A percentile compares a stretch with the other conserved stretches of the same genome.
These are phyloP conservation scores for Palaemon carinicauda DNA, from an alignment of 1,140 invertebrate genomes.

Conservation along the genomic window DNA sequence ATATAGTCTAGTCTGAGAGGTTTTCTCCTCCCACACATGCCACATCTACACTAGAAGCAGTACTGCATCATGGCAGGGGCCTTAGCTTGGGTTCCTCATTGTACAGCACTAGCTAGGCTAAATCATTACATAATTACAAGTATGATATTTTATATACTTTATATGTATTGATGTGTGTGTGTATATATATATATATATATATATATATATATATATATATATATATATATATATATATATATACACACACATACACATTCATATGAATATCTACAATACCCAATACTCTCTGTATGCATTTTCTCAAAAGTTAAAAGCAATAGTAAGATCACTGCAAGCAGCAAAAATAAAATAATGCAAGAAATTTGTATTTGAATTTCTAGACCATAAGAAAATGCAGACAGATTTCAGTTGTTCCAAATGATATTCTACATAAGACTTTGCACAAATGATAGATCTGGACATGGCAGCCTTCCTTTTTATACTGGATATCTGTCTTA, in stretches of 20 bases:
- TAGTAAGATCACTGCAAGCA: too few relatives aligned
- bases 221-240: slow-evolving; percentile 13
- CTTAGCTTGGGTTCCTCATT: neutral
- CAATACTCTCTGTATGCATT: too few relatives aligned
- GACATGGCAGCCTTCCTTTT: too few relatives aligned
- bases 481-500: too few relatives aligned
- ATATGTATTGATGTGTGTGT: slow-evolving; percentile 5
- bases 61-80: slow-evolving; percentile 14
- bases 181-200: slow-evolving; percentile 6
- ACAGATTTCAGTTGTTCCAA: too few relatives aligned
- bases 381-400: too few relatives aligned
- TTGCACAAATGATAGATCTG: too few relatives aligned
- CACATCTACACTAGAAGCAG: slow-evolving; percentile 51
- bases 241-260: neutral
- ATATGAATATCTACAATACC: neutral
- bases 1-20: slow-evolving; percentile 42
- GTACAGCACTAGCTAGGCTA: neutral
- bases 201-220: too few relatives aligned
- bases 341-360: too few relatives aligned
- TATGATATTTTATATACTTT: slow-evolving; percentile 13
- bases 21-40: slow-evolving; percentile 53
- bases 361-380: too few relatives aligned
- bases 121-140: slow-evolving; percentile 15
- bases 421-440: too few relatives aligned
- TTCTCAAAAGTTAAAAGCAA: too few relatives aligned